Percentiles rank a stretch among this genome's conserved stretches.
Evolutionary conservation across 2,113 vertebrate species (phyloP).

Genomic region (Meleagris gallopavo): DNA sequence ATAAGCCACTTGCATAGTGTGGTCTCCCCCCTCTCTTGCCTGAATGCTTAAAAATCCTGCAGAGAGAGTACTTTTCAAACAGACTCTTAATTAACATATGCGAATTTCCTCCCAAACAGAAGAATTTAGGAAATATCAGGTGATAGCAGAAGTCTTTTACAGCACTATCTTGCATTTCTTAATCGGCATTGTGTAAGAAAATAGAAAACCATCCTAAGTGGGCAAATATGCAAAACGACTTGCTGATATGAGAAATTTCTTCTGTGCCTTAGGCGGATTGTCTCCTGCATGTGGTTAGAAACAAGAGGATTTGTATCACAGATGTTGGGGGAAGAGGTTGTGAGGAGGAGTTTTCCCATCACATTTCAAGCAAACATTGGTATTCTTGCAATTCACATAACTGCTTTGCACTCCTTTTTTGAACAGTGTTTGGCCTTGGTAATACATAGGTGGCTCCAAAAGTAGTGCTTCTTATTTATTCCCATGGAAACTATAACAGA

Average conservation of each 20-base stretch:
- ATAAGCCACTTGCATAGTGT: neutral
- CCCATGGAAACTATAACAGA: neutral
- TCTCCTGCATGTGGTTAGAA: neutral
- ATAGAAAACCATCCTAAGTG: conserved; percentile 3
- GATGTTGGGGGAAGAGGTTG: neutral
- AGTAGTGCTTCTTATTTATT: neutral
- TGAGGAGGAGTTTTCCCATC: neutral
- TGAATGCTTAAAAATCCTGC: conserved; percentile 47
- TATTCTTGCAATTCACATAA: neutral
- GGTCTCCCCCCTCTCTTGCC: neutral
- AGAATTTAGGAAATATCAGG: conserved; percentile 49
- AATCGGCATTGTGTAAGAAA: conserved; percentile 29
- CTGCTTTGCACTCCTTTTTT: neutral
- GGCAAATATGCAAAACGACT: conserved; percentile 33
- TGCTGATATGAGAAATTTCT: neutral
- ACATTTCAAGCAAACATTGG: fast-evolving
- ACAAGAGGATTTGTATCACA: neutral
- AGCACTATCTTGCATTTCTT: conserved; percentile 1
- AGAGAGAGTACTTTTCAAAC: conserved; percentile 42
- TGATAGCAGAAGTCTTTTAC: conserved; percentile 34
- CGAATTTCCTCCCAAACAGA: conserved; percentile 41
- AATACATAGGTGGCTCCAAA: neutral
- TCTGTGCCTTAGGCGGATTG: neutral
- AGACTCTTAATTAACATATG: conserved; percentile 41
- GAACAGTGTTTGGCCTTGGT: fast-evolving